Conservation (phyloP, 2,888 invertebrate genomes). For the Plagiodera versicolora region DNA sequence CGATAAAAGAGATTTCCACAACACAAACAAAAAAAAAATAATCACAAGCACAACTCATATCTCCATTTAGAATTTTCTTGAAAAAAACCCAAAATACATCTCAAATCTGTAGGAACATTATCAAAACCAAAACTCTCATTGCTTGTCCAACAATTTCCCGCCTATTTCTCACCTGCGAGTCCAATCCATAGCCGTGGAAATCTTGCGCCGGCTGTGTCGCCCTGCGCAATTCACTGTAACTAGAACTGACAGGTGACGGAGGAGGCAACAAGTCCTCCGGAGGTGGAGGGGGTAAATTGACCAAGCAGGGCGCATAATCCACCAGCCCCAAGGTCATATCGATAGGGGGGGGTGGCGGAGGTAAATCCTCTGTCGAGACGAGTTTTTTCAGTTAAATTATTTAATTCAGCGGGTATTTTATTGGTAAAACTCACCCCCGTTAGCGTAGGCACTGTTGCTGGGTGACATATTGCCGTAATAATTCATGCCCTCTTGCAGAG, state of each 20-base stretch:
- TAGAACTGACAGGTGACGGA: conserved; percentile 88
- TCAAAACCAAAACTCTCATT: neutral
- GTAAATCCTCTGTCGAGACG: conserved; percentile 64
- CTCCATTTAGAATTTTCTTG: no score
- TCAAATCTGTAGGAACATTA: no score
- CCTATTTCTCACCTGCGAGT: conserved; percentile 62
- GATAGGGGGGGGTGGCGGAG: conserved; percentile 64
- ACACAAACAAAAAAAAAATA: no score
- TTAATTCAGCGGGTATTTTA: neutral
- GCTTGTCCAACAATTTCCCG: neutral
- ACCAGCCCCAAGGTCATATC: conserved; percentile 54
- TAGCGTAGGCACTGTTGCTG: conserved; percentile 40
- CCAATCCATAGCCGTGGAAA: conserved; percentile 65
- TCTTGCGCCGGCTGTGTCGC: conserved; percentile 68
- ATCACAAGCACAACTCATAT: no score
- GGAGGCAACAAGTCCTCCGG: conserved; percentile 74
- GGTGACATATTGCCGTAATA: conserved; percentile 63
- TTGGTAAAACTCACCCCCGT: conserved; percentile 43
- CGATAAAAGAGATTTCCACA: no score
- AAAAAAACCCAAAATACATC: no score
- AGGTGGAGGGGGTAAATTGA: conserved; percentile 57
- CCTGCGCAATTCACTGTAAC: conserved; percentile 82
- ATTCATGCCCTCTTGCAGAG: conserved; percentile 47
- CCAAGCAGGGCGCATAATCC: conserved; percentile 54
- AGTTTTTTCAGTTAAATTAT: no score